Conservation (phyloP, 2,113 vertebrate genomes). For the Albula glossodonta region DNA sequence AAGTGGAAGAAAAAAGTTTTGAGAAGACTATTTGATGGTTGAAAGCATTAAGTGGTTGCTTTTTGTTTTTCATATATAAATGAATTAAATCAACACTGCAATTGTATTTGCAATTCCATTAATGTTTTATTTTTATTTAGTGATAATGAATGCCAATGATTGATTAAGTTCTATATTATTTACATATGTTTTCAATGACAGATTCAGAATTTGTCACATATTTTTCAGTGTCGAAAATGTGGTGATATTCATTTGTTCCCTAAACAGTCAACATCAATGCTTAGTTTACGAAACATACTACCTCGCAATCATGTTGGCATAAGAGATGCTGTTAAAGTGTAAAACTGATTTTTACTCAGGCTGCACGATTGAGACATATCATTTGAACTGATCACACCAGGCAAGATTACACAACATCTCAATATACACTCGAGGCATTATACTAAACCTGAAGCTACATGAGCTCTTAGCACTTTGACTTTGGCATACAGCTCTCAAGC, state of each 20-base stretch:
- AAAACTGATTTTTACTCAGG: not conserved
- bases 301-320: too few relatives aligned
- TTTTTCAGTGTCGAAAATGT: too few relatives aligned
- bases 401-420: not conserved
- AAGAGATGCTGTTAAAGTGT: not conserved
- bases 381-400: not conserved
- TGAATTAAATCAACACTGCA: not conserved
- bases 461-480: not conserved
- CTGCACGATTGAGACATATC: not conserved
- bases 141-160: not conserved
- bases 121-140: not conserved
- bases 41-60: not conserved
- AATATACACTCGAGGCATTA: not conserved
- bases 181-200: not conserved
- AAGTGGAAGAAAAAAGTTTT: too few relatives aligned
- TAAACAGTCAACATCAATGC: too few relatives aligned
- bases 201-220: not conserved
- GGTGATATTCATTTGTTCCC: too few relatives aligned
- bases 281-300: too few relatives aligned
- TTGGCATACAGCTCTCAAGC: not conserved
- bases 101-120: not conserved
- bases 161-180: not conserved
- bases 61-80: not conserved
- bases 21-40: not conserved
- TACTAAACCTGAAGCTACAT: slow-evolving; percentile 10